Evolutionary conservation across 2,888 invertebrate species (phyloP), one percentile per base, ranked within the genome.

Genomic region (Nomada fucata): DNA sequence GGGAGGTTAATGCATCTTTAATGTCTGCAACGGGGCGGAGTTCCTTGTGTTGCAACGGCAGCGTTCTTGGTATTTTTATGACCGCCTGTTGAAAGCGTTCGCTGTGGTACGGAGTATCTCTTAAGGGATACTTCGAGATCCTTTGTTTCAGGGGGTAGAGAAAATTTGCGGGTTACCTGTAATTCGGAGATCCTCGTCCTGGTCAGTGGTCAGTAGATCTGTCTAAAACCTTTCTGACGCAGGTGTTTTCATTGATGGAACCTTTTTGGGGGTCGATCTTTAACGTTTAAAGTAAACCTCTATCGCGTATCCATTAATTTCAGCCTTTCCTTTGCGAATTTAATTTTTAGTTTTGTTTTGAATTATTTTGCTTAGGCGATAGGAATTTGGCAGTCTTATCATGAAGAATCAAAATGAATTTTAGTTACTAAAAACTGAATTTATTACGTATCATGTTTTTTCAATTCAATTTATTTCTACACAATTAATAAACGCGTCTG

Each of bases 1-100:
- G 26, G 1, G 13, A 18, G 15, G 47, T 63, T 78, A 77, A 77
- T 78, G 68, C 42, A 63, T 68, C 60, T 68, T 68, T 63, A 77
- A 78, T 63, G 68, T 11, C 29, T 47, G 53, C 4, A 61, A 61
- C 44, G 26, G 15, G 18, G 10, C 26, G 29, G 9, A 53, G 26
- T 44, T 5, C 36, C 36, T 36, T 36, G 36, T 36, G 53, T 36
- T 36, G 26, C 36, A 18, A n/a, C 23, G 13, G 20, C 53, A 20
- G 53, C 68, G 53, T 20, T 36, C n/a, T 5, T 60, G 55, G 53
- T 61, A 55, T 55, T 68, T 68, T 68, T 55, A 78, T 18, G 18
- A 50, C 11, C 18, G n/a, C 7, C 4, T 7, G 42, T 29, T 11
- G 15, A 36, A 53, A n/a, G 23, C 26, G 26, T 29, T 29, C 13